phyloP scores from a whole-genome alignment of 1,140 invertebrate genomes.

The Delia radicum region DNA sequence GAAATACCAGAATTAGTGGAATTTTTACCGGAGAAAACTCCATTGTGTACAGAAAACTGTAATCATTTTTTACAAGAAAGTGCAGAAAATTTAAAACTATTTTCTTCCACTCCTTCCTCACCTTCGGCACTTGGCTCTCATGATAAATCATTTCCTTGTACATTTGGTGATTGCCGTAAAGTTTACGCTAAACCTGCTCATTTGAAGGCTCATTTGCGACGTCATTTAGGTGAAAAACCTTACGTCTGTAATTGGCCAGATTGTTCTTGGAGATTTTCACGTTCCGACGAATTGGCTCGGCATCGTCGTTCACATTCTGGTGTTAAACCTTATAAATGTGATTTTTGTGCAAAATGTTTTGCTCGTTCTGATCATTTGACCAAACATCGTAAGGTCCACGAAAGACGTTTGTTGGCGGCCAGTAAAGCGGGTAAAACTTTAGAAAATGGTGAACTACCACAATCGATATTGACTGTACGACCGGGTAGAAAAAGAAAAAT shows the following conservation, averaged over 20 bases:
- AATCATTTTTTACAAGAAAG: conserved; percentile 55
- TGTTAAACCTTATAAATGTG: conserved; percentile 83
- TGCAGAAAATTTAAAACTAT: conserved; percentile 38
- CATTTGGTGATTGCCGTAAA: conserved; percentile 64
- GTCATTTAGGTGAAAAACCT: conserved; percentile 94
- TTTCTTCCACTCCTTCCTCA: neutral
- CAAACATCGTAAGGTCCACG: conserved; percentile 86
- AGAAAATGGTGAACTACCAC: conserved; percentile 36
- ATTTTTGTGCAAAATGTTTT: conserved; percentile 81
- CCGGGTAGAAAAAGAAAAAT: conserved; percentile 51
- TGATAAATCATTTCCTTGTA: conserved; percentile 60
- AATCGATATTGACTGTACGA: conserved; percentile 41
- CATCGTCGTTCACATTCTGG: conserved; percentile 66
- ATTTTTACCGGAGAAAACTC: conserved; percentile 54
- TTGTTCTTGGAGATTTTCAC: conserved; percentile 92
- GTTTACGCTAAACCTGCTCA: conserved; percentile 92
- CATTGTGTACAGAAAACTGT: conserved; percentile 56
- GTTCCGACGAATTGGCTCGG: conserved; percentile 83
- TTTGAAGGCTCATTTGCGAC: conserved; percentile 87
- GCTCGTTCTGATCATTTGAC: conserved; percentile 87
- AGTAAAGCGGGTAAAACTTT: conserved; percentile 38
- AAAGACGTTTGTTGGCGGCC: conserved; percentile 60
- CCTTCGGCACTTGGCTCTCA: neutral
- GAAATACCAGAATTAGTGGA: conserved; percentile 51
- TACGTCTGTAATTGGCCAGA: conserved; percentile 86